Base-by-base conservation (phyloP, 2,113 vertebrate species). In the Paracanthobrama guichenoti region DNA sequence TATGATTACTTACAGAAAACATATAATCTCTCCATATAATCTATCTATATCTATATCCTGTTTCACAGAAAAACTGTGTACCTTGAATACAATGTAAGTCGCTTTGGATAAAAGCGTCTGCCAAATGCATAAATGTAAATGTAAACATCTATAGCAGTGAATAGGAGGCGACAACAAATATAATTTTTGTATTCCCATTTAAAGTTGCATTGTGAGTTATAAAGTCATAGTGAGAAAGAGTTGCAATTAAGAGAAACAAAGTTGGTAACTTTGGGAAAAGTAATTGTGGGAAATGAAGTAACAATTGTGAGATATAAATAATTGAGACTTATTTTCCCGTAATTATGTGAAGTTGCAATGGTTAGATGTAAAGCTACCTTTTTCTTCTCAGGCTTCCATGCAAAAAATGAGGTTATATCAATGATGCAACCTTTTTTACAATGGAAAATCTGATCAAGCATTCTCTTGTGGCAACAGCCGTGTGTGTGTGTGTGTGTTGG, bases 351-450 rank as follows among this genome's bases (percentile, higher is more conserved):
- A 67, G 66, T 39, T 42, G 53, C 53, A 3, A 9, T 22, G 20
- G 35, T 69, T 20, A 69, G 66, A 69, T 11, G 18, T 11, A 24
- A 46, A 73, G 13, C 69, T n/a, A 73, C 12, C 42, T 46, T 55
- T 53, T 14, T 69, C 20, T 69, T 39, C 35, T 22, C 66, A 39
- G 35, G 66, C 66, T 42, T 46, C 42, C 69, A 46, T 14, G 4
- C 42, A 46, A 46, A 46, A 46, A 73, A 48, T 44, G 11, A 72
- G 2, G 11, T 72, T 72, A 26, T 48, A 14, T 26, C 69, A 73
- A 9, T 24, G 69, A 73, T 73, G 69, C 42, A 73, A 73, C n/a
- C n/a, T 26, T 73, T 69, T 48, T 48, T 73, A 73, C 12, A 46
- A 73, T 24, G 42, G 69, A 73, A 73, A 46, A 46, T 73, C 42